These are phyloP conservation scores for Mormyrus proboscirostris DNA, from an alignment of 2,797 vertebrate genomes.

Conservation along the genomic window DNA sequence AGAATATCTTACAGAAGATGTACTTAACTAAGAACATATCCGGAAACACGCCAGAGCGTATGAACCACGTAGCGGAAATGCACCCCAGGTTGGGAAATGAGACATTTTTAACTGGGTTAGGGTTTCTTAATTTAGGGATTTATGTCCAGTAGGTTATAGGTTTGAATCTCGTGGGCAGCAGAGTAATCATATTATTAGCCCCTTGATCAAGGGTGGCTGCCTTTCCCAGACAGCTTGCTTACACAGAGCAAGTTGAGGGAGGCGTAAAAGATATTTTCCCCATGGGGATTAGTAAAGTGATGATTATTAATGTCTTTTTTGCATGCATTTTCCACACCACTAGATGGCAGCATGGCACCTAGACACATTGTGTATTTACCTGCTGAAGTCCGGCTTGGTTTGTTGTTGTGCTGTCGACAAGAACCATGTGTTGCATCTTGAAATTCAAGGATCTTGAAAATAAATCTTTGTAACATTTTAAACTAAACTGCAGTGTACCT, in stretches of 20 bases:
- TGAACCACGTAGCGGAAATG: too few species aligned
- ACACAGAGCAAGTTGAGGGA: too few species aligned
- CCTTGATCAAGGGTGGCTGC: not conserved
- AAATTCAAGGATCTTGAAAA: not conserved
- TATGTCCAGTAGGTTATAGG: not conserved
- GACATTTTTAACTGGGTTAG: not conserved
- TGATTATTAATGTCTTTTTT: not conserved
- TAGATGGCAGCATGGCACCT: constrained; percentile 42
- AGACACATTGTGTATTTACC: not conserved
- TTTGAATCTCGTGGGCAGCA: not conserved
- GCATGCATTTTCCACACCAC: constrained; percentile 21
- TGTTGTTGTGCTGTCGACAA: not conserved
- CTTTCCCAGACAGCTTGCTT: too few species aligned
- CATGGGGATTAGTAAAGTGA: too few species aligned
- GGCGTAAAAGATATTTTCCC: too few species aligned
- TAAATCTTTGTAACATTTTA: not conserved
- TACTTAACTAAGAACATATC: too few species aligned
- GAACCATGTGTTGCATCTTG: not conserved
- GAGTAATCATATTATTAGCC: not conserved
- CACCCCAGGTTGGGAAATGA: not conserved
- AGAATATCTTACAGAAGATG: too few species aligned
- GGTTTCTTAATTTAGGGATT: not conserved
- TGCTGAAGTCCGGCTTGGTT: not conserved
- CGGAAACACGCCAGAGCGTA: not conserved
- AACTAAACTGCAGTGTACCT: not conserved